Percentiles rank a stretch among this genome's conserved stretches.
phyloP scores from a whole-genome alignment of 2,888 invertebrate species.

The Polyploca ridens region DNA sequence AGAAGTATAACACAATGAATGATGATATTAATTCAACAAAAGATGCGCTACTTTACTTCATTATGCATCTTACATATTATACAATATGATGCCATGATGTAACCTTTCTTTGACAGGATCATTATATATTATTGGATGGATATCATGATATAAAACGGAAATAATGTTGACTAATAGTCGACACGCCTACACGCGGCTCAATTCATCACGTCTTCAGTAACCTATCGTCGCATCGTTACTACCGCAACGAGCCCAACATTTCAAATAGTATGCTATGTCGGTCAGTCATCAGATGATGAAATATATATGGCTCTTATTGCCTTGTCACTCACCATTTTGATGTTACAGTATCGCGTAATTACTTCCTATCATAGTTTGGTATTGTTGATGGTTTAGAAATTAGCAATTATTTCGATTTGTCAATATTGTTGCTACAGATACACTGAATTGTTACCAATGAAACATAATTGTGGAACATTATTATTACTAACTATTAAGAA shows the following conservation, averaged over 20 bases:
- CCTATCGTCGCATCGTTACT: conserved; percentile 32
- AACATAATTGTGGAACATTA: background rate
- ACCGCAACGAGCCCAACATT: conserved; percentile 38
- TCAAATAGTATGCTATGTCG: conserved; percentile 50
- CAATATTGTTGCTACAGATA: conserved; percentile 16
- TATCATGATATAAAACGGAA: conserved; percentile 38
- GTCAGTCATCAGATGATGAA: conserved; percentile 56
- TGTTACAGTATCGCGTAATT: conserved; percentile 52
- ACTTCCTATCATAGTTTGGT: conserved; percentile 46
- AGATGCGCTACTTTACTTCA: conserved; percentile 68
- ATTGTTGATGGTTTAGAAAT: conserved; percentile 34
- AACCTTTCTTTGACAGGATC: conserved; percentile 62
- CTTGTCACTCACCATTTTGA: conserved; percentile 47
- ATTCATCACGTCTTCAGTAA: conserved; percentile 50
- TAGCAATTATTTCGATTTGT: conserved; percentile 11
- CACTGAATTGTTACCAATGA: background rate
- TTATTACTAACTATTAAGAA: background rate
- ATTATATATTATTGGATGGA: conserved; percentile 54
- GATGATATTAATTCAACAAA: conserved; percentile 63
- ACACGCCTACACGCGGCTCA: conserved; percentile 49
- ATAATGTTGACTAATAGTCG: conserved; percentile 55
- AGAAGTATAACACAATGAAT: conserved; percentile 52
- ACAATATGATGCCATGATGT: conserved; percentile 61
- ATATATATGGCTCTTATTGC: conserved; percentile 52
- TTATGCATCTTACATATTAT: conserved; percentile 56